Conservation (phyloP, 2,113 vertebrate species). For the Ellobius talpinus region DNA sequence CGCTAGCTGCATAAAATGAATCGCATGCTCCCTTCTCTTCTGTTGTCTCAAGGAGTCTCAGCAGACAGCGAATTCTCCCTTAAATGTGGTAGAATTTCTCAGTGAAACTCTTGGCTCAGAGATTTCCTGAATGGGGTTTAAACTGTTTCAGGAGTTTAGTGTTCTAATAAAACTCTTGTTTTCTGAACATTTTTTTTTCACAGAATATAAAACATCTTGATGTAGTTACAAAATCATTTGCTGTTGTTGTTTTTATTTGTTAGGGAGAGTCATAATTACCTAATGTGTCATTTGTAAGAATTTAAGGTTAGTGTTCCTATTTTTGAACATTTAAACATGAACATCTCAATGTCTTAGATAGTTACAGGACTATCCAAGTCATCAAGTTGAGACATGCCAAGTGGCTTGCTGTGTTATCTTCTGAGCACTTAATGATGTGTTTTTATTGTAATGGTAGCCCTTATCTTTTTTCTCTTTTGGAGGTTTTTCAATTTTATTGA, state of each 20-base stretch:
- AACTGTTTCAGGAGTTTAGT: background rate
- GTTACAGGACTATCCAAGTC: background rate
- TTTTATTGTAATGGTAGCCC: background rate
- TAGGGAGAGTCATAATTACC: background rate
- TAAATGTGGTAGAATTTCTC: background rate
- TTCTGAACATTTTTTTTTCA: background rate
- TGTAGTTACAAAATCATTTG: background rate
- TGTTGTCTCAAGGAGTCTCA: too few relatives aligned
- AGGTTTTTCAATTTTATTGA: background rate
- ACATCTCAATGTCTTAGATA: background rate
- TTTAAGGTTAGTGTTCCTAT: background rate
- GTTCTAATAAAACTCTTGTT: background rate
- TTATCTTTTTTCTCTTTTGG: background rate
- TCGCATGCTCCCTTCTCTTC: background rate
- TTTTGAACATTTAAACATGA: background rate
- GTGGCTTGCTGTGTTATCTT: background rate
- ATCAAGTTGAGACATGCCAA: too few relatives aligned
- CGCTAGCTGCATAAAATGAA: background rate
- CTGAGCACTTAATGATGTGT: background rate
- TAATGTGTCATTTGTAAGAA: background rate
- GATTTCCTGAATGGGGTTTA: background rate
- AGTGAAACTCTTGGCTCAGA: background rate
- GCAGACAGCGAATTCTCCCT: background rate
- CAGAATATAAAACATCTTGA: background rate
- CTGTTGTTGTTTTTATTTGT: background rate